Evolutionary conservation across 2,888 invertebrate genomes (phyloP).

Genomic region (Pachydiplax longipennis): DNA sequence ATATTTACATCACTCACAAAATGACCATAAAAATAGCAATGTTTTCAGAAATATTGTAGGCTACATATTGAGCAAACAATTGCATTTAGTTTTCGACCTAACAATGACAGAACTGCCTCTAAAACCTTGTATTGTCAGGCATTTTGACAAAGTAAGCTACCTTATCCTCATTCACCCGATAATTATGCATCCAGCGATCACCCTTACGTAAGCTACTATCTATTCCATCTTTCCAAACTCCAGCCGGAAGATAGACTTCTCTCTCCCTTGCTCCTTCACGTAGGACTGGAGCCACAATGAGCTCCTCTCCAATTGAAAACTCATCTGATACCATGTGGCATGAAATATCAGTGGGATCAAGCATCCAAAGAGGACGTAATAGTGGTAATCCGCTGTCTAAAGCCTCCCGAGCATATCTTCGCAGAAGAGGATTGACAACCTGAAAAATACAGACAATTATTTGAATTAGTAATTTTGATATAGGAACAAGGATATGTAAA

Average conservation of each 20-base stretch:
- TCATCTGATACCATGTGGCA: slow-evolving; percentile 82
- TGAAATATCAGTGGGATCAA: slow-evolving; percentile 79
- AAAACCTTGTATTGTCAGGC: slow-evolving; percentile 84
- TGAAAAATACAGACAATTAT: background rate
- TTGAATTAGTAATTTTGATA: too few species aligned
- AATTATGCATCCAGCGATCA: slow-evolving; percentile 89
- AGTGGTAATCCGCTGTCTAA: slow-evolving; percentile 83
- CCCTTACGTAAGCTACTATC: slow-evolving; percentile 86
- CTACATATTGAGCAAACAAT: background rate
- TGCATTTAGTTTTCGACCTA: background rate
- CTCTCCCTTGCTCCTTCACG: slow-evolving; percentile 72
- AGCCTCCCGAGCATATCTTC: slow-evolving; percentile 79
- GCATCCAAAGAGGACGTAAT: slow-evolving; percentile 89
- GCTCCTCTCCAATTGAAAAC: slow-evolving; percentile 87
- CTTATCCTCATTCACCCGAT: slow-evolving; percentile 78
- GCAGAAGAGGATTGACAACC: slow-evolving; percentile 73
- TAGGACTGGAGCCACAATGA: slow-evolving; percentile 89
- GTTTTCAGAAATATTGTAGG: background rate
- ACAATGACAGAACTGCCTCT: slow-evolving; percentile 50
- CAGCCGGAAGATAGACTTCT: slow-evolving; percentile 88
- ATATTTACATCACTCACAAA: background rate
- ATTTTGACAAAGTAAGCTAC: slow-evolving; percentile 85
- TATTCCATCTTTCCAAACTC: slow-evolving; percentile 92
- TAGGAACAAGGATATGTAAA: background rate
- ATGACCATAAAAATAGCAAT: background rate